Base-by-base conservation (phyloP, 1,140 invertebrate species). In the Drosophila aff. region DNA sequence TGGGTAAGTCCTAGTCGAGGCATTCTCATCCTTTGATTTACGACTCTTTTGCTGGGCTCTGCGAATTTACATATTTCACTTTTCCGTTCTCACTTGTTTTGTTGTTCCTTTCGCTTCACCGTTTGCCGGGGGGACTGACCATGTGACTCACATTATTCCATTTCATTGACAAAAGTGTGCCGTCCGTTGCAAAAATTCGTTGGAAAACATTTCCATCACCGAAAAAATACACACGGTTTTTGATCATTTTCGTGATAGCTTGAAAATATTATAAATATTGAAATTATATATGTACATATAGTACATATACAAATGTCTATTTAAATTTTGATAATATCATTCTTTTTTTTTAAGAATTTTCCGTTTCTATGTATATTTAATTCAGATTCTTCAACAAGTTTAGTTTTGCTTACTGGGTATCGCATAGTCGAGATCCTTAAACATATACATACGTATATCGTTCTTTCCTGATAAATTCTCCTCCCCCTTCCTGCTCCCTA, bases 61-160 rank as follows among this genome's bases (percentile, higher is more conserved):
- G 75, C 75, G 41, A 59, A 71, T 82, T 58, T 64, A 50, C 49
- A 68, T 76, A 38, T 38, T 38, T 53, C 44, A 26, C 21, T 33
- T 49, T 75, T 65, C 53, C 77, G 46, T 79, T 79, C 75, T 79
- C 80, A 80, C 52, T 69, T 52, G 69, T 63, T 77, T 79, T 26
- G 36, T 43, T 46, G 65, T 31, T 16, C 66, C 28, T 26, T 72
- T 47, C 44, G 50, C 49, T 71, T 69, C 15, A 49, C 52, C 28
- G 66, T 60, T 59, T 72, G n/a, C 15, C 36, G 62, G 38, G 47
- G 47, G 62, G 21, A 43, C 38, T 66, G 61, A 68, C 53, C 49
- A 62, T 49, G 61, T 83, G 81, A 82, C 38, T 81, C 80, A 82
- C 72, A 55, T 38, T 71, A 44, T 65, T 23, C n/a, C 2, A 62